Base-by-base conservation (phyloP, 2,888 invertebrate species). In the Troides oblongomaculatus region DNA sequence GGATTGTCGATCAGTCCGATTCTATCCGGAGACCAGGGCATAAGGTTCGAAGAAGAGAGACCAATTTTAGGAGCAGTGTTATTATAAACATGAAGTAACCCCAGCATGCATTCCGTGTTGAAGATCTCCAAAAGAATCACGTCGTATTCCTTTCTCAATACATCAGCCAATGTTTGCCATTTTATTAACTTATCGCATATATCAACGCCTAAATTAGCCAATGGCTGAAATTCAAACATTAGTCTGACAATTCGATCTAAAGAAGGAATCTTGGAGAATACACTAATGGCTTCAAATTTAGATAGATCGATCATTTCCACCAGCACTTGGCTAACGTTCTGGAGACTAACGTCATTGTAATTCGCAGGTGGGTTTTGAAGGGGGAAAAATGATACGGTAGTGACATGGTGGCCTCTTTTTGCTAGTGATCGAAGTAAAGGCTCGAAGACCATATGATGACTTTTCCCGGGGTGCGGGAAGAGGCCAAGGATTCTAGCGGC, bases 381-480 rank as follows among this genome's bases (percentile, higher is more conserved):
- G 0, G 95, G 94, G 79, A 94, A 95, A 81, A 93, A 93, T 0
- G 94, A 94, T 1, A 94, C 86, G 1, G 95, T 93, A 18, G 94
- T 94, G 4, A 95, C 79, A 62, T 94, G 89, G 77, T 95, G 94
- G 1, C 95, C 95, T 62, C 93, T 88, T 36, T 86, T 85, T 0
- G 93, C 93, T 66, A 95, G 81, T 60, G 88, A 91, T 65, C 86
- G 87, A 12, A 95, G 78, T 3, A 95, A 82, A 0, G 93, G 93
- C 62, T 93, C 90, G 79, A 94, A 94, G 0, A 94, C 94, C 80
- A 93, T 90, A 74, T 94, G 94, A 76, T 95, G 95, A 74, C 95
- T 95, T 71, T 93, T 93, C 0, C 94, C 94, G 0, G 92, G 89
- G 76, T 94, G 93, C 0, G 94, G 93, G 76, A 95, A 94, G 0